These are phyloP conservation scores for Drosophila funebris DNA, from an alignment of 1,140 invertebrate genomes.

Conservation along the genomic window DNA sequence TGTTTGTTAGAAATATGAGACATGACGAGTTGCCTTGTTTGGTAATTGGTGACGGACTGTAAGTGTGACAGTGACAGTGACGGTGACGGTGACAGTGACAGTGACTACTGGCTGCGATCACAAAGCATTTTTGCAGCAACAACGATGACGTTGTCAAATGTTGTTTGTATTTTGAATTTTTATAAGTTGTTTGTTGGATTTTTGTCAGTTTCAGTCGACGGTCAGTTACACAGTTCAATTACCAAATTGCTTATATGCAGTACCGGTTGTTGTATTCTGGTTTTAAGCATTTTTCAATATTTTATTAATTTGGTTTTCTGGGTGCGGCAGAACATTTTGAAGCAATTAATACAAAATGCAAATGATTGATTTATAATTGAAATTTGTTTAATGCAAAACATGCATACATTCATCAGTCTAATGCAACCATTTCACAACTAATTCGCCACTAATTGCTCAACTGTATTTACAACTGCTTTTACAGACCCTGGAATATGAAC, in stretches of 20 bases:
- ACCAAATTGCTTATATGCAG: constrained; percentile 27
- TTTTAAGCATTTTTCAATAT: background rate
- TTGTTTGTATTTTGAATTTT: constrained; percentile 8
- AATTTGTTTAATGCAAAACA: background rate
- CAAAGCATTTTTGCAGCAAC: constrained; percentile 4
- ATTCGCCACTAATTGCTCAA: constrained; percentile 17
- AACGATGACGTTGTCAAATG: constrained; percentile 24
- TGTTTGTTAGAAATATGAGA: background rate
- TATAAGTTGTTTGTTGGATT: background rate
- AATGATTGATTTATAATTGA: constrained; percentile 7
- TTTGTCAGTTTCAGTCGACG: constrained; percentile 3
- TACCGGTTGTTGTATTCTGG: background rate
- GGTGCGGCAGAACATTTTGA: background rate
- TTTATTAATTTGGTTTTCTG: constrained; percentile 3
- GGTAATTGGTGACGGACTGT: background rate
- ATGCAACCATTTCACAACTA: constrained; percentile 1
- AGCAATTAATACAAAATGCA: background rate
- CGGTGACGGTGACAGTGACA: constrained; percentile 25
- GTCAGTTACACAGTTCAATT: constrained; percentile 38
- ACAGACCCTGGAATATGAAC: constrained; percentile 87
- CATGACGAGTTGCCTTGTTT: constrained; percentile 1
- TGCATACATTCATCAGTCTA: constrained; percentile 1
- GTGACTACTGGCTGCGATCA: constrained; percentile 26
- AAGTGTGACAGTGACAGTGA: constrained; percentile 20
- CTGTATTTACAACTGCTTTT: constrained; percentile 14